Evolutionary conservation across 2,797 vertebrate species (phyloP), one percentile per base, ranked within the genome.

Genomic region (Takifugu ocellatus): DNA sequence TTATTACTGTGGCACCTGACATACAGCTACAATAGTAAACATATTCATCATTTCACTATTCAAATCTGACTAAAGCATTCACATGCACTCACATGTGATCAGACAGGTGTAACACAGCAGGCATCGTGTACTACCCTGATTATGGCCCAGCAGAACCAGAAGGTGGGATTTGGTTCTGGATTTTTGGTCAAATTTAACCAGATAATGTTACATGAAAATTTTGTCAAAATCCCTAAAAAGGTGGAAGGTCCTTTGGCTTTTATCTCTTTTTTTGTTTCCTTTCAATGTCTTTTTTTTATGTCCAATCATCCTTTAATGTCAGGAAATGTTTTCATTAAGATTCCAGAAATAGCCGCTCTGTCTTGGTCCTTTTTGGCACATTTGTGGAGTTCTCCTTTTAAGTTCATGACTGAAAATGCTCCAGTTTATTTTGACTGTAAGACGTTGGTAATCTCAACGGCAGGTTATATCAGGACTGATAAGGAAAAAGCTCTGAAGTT

Each of bases 281-380:
- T 33, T 11, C 31, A 33, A 33, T 7, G 5, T 33, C 9, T 33
- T 33, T 43, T 44, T 56, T 11, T 33, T 42, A 47, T 56, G 49
- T 61, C n/a, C n/a, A 48, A 17, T 2, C 36, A 47, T 61, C 51
- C 51, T 33, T 64, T 54, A 56, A 56, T 1, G 16, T 62, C 47
- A 49, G 27, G 26, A 54, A 64, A 31, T 63, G 49, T 33, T 57
- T 62, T 70, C 42, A 42, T 52, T 58, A 47, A 6, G 25, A 56
- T 57, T 66, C 63, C 55, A 21, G 10, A 69, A 69, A 78, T 66
- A 62, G 49, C 54, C n/a, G 43, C 39, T 51, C 17, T 5, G 17
- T 49, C 17, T 57, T 1, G 0, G 27, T 56, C 17, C 31, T 50
- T 24, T 54, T 9, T 5, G 42, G 24, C 27, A 54, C 16, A 53